Evolutionary conservation across 2,888 invertebrate genomes (phyloP).

Genomic region (Cheilosia variabilis): DNA sequence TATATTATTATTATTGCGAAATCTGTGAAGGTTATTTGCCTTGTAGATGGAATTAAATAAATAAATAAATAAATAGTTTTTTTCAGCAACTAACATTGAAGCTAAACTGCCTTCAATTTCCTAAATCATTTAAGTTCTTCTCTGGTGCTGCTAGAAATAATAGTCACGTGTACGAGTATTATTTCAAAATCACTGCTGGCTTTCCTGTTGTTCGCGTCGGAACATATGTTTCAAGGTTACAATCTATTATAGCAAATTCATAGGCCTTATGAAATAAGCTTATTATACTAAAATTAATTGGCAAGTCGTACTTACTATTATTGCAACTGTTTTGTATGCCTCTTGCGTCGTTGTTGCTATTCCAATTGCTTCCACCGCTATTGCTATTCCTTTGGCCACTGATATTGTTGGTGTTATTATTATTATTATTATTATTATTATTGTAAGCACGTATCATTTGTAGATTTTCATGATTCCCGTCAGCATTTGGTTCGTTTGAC

Average conservation of each 20-base stretch:
- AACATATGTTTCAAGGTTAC: constrained; percentile 39
- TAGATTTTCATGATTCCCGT: constrained; percentile 78
- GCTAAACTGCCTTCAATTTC: neutral
- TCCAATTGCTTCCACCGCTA: constrained; percentile 36
- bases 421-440: constrained; percentile 38
- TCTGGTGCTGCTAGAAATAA: neutral
- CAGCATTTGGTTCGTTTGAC: constrained; percentile 77
- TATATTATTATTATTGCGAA: too few species aligned
- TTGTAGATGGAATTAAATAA: too few species aligned
- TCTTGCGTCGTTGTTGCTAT: constrained; percentile 60
- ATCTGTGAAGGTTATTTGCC: too few species aligned
- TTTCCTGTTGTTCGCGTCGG: neutral
- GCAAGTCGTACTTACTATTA: constrained; percentile 58
- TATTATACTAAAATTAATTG: constrained; percentile 25
- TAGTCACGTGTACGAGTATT: neutral
- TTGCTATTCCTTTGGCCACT: constrained; percentile 38
- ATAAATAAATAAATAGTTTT: too few species aligned
- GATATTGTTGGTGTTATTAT: constrained; percentile 23
- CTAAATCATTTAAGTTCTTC: neutral
- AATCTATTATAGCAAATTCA: constrained; percentile 27
- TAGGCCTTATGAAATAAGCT: constrained; percentile 32
- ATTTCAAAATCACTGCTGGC: neutral
- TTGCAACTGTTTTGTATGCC: constrained; percentile 70
- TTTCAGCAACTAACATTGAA: too few species aligned
- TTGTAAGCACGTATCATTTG: constrained; percentile 76